A percentile compares a stretch with the other conserved stretches of the same genome.
These are phyloP conservation scores for Volucella zonaria DNA, from an alignment of 2,888 invertebrate species.

Conservation along the genomic window DNA sequence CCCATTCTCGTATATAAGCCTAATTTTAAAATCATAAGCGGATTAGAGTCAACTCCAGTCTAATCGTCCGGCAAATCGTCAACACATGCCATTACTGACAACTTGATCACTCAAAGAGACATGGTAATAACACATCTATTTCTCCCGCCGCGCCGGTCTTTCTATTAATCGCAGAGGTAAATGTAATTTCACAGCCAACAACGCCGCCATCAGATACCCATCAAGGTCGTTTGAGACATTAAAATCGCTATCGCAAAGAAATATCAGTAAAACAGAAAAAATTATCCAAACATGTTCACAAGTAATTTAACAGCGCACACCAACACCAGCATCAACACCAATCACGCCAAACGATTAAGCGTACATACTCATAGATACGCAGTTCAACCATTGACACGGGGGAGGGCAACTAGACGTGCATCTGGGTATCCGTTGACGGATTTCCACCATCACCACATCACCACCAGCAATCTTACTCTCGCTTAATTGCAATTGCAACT, in stretches of 20 bases:
- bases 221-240: slow-evolving; percentile 30
- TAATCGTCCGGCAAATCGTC: too few species aligned
- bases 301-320: slow-evolving; percentile 18
- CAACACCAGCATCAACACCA: not conserved
- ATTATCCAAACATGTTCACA: slow-evolving; percentile 5
- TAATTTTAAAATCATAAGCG: too few species aligned
- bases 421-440: not conserved
- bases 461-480: slow-evolving; percentile 29
- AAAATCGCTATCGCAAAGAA: slow-evolving; percentile 10
- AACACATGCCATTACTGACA: too few species aligned
- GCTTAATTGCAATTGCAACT: slow-evolving; percentile 32
- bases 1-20: too few species aligned
- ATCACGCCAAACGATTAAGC: slow-evolving; percentile 15
- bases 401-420: not conserved
- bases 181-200: not conserved
- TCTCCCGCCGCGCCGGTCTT: not conserved
- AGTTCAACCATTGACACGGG: slow-evolving; percentile 16
- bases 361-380: not conserved
- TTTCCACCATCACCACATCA: slow-evolving; percentile 2
- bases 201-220: slow-evolving; percentile 14
- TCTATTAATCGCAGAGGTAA: slow-evolving; percentile 21
- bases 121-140: not conserved
- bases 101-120: too few species aligned
- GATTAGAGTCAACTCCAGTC: too few species aligned
- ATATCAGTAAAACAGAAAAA: slow-evolving; percentile 18